A percentile compares a stretch with the other conserved stretches of the same genome.
phyloP scores from a whole-genome alignment of 1,140 invertebrate species.

The Dinoponera quadriceps region DNA sequence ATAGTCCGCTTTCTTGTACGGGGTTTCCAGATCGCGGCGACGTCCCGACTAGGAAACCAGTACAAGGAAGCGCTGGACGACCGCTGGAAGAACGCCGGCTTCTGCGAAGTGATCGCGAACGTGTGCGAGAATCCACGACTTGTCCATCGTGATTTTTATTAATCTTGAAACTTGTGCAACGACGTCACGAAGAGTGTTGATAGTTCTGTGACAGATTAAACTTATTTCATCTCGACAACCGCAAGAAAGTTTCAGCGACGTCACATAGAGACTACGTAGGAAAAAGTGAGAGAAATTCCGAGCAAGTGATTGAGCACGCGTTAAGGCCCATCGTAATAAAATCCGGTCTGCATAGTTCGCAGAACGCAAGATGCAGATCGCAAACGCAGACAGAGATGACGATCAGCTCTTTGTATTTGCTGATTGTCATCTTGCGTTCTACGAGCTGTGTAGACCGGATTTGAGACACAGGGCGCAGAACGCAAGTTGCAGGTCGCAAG shows the following conservation, averaged over 20 bases:
- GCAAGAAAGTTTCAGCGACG: not conserved
- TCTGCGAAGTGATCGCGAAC: constrained; percentile 69
- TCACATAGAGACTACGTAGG: not conserved
- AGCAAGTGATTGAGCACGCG: not conserved
- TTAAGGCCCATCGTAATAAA: too few species aligned
- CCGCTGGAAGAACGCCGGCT: constrained; percentile 67
- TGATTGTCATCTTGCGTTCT: too few species aligned
- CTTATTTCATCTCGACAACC: not conserved
- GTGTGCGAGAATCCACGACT: constrained; percentile 55
- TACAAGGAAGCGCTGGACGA: constrained; percentile 71
- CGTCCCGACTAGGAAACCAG: constrained; percentile 78
- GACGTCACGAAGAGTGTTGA: too few species aligned
- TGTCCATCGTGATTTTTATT: constrained; percentile 54
- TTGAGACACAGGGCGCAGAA: too few species aligned
- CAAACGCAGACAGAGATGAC: too few species aligned
- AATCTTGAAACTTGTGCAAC: not conserved
- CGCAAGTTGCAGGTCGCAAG: too few species aligned
- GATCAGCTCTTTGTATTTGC: too few species aligned
- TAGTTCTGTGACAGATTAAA: not conserved
- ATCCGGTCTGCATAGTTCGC: too few species aligned
- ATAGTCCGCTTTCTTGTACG: constrained; percentile 73
- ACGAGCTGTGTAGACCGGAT: too few species aligned
- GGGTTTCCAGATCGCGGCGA: constrained; percentile 72
- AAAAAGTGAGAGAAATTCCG: not conserved
- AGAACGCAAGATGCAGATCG: too few species aligned